Conservation (phyloP, 2,888 invertebrate species). For the Cyclophora punctaria region DNA sequence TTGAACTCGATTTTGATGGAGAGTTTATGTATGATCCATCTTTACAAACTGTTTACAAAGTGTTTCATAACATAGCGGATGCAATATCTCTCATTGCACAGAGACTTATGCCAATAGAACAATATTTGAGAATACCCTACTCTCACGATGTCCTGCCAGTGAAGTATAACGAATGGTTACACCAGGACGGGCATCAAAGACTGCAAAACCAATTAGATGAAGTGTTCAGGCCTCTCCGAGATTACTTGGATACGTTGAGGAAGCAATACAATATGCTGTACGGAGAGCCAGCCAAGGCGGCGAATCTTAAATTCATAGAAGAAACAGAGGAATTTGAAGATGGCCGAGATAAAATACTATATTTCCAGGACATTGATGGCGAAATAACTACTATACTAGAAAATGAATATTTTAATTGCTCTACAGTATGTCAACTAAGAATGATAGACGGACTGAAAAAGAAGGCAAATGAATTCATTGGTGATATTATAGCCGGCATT, state of each 20-base stretch:
- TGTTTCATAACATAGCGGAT: slow-evolving; percentile 75
- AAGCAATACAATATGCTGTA: slow-evolving; percentile 75
- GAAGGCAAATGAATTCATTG: slow-evolving; percentile 74
- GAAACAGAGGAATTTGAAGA: slow-evolving; percentile 74
- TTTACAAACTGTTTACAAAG: slow-evolving; percentile 67
- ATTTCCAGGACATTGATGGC: slow-evolving; percentile 75
- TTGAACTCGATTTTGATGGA: slow-evolving; percentile 72
- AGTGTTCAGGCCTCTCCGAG: slow-evolving; percentile 73
- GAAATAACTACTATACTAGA: slow-evolving; percentile 77
- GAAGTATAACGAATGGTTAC: slow-evolving; percentile 73
- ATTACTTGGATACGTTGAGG: slow-evolving; percentile 71
- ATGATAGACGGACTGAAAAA: slow-evolving; percentile 77
- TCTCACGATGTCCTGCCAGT: slow-evolving; percentile 72
- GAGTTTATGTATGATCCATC: slow-evolving; percentile 77
- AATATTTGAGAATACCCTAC: slow-evolving; percentile 55
- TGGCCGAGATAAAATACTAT: slow-evolving; percentile 76
- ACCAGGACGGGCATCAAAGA: slow-evolving; percentile 64
- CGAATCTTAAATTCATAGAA: slow-evolving; percentile 61
- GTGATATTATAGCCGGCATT: slow-evolving; percentile 77
- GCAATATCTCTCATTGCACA: slow-evolving; percentile 73
- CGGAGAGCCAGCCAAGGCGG: slow-evolving; percentile 60
- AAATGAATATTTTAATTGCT: slow-evolving; percentile 81
- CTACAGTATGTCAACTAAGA: slow-evolving; percentile 76
- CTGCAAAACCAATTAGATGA: slow-evolving; percentile 67
- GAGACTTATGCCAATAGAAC: slow-evolving; percentile 76